Percentiles rank a stretch among this genome's conserved stretches.
Conservation (phyloP, 2,113 vertebrate species). For the Rhadina sibilatrix region DNA sequence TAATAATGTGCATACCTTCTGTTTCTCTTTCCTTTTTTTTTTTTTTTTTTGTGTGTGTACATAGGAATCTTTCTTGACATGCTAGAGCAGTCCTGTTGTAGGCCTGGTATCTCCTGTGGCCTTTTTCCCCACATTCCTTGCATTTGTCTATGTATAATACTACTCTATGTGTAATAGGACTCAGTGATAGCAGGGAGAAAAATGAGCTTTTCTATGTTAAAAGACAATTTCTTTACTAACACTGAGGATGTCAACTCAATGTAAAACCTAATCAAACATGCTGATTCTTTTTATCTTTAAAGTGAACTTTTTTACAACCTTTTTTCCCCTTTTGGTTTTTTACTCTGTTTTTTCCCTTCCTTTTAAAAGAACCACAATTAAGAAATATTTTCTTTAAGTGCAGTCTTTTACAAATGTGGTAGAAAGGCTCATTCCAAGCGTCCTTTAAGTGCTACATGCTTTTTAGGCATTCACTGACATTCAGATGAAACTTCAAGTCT, state of each 20-base stretch:
- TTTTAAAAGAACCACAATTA: not conserved
- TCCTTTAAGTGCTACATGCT: constrained; percentile 41
- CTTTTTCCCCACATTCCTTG: constrained; percentile 45
- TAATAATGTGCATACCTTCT: constrained; percentile 30
- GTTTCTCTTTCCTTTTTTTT: constrained; percentile 19
- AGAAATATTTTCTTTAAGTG: constrained; percentile 21
- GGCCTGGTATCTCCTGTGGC: constrained; percentile 61
- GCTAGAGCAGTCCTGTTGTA: constrained; percentile 64
- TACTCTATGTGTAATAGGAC: not conserved
- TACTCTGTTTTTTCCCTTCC: not conserved
- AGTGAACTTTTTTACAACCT: not conserved
- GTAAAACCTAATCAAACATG: not conserved
- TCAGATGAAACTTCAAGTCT: constrained; percentile 36
- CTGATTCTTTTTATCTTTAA: not conserved
- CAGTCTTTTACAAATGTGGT: constrained; percentile 20
- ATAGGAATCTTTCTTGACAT: constrained; percentile 57
- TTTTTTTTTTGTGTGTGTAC: not conserved
- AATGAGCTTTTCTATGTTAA: not conserved
- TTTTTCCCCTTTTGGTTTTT: not conserved
- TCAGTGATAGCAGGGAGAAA: not conserved
- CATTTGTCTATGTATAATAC: constrained; percentile 27
- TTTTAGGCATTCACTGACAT: constrained; percentile 34
- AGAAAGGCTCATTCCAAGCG: constrained; percentile 31
- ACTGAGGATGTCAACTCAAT: not conserved
- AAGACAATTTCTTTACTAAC: not conserved